These are phyloP conservation scores for Girardinichthys multiradiatus DNA, from an alignment of 2,113 vertebrate genomes.

Conservation along the genomic window DNA sequence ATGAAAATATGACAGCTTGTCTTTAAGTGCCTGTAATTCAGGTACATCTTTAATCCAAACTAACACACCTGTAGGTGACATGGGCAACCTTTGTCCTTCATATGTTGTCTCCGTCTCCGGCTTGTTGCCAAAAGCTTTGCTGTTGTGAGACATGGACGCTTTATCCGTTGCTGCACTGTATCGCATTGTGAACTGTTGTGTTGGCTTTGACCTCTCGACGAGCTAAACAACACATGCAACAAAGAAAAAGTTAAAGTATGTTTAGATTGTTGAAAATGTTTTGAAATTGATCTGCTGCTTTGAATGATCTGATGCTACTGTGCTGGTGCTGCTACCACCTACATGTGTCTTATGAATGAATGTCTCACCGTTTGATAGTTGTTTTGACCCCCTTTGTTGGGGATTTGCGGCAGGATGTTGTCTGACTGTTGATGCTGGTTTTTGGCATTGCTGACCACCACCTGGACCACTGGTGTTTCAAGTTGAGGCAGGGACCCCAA, in stretches of 20 bases:
- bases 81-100: constrained; percentile 83
- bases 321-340: too few species aligned
- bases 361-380: constrained; percentile 78
- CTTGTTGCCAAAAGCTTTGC: constrained; percentile 75
- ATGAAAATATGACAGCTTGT: not conserved
- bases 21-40: not conserved
- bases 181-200: constrained; percentile 66
- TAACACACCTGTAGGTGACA: constrained; percentile 86
- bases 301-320: too few species aligned
- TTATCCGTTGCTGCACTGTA: constrained; percentile 78
- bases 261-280: not conserved
- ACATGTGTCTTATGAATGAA: not conserved
- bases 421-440: constrained; percentile 76
- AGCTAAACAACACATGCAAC: constrained; percentile 51
- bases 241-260: not conserved
- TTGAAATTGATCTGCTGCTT: not conserved
- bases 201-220: constrained; percentile 80
- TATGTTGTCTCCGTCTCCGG: constrained; percentile 74
- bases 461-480: constrained; percentile 83
- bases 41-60: not conserved
- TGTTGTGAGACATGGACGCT: constrained; percentile 70
- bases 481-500: constrained; percentile 82
- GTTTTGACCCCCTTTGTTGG: constrained; percentile 79
- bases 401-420: constrained; percentile 82
- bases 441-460: constrained; percentile 80